Base-by-base conservation (phyloP, 2,888 invertebrate genomes). In the Tiliacea citrago region DNA sequence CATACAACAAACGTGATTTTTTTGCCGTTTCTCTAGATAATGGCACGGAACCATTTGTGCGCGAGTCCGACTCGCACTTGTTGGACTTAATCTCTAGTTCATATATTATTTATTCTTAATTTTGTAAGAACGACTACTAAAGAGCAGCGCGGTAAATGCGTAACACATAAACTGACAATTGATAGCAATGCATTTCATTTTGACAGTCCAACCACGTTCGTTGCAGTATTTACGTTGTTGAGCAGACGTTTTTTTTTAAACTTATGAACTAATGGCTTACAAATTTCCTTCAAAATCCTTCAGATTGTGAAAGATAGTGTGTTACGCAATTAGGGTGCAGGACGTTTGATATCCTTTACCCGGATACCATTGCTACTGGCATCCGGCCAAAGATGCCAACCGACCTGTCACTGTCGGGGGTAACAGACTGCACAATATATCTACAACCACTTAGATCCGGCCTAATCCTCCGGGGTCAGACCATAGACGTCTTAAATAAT, bases 41-140 rank as follows among this genome's bases (percentile, higher is more conserved):
- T n/a, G n/a, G n/a, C n/a, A n/a, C n/a, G n/a, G n/a, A n/a, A n/a
- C n/a, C n/a, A n/a, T n/a, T n/a, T n/a, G n/a, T n/a, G n/a, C n/a
- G n/a, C n/a, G n/a, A n/a, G n/a, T n/a, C n/a, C n/a, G n/a, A n/a
- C n/a, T n/a, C n/a, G n/a, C n/a, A n/a, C n/a, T n/a, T n/a, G n/a
- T n/a, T n/a, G n/a, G 39, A 12, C 12, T n/a, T n/a, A 12, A 42
- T 42, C 13, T 42, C 10, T 42, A 60, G n/a, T 18, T 39, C 4
- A 47, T 18, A 63, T 39, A 51, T 39, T 16, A 51, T 67, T 42
- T 68, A 61, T 62, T 68, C 18, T 45, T 45, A 45, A 45, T 24
- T 21, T 68, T 35, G 42, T 68, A n/a, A 29, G 10, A 45, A 39
- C 2, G 7, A 13, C 3, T 45, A 18, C 35, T 10, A 16, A 16